Percentiles rank a stretch among this genome's conserved stretches.
These are phyloP conservation scores for Crioceris asparagi DNA, from an alignment of 2,888 invertebrate genomes.

Conservation along the genomic window DNA sequence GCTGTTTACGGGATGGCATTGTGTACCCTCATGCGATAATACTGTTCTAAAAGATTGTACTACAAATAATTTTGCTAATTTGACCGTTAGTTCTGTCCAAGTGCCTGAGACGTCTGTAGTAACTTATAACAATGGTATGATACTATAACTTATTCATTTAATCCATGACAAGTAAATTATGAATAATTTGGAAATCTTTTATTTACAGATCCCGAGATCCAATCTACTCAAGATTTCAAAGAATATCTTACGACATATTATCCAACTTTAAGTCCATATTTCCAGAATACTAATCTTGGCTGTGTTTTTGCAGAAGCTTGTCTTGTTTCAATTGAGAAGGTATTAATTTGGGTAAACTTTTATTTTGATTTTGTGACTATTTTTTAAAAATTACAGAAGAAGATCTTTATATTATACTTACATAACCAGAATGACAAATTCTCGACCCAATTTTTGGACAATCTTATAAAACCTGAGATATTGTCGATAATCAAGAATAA, in stretches of 20 bases:
- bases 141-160: not conserved
- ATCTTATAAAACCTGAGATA: not conserved
- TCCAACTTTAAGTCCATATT: too few relatives aligned
- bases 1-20: slow-evolving; percentile 19
- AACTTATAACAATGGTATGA: slow-evolving; percentile 5
- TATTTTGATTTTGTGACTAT: not conserved
- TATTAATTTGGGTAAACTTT: not conserved
- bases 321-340: slow-evolving; percentile 1
- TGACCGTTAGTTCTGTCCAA: slow-evolving; percentile 12
- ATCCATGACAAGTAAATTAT: not conserved
- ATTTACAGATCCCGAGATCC: not conserved
- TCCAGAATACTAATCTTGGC: too few relatives aligned
- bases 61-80: slow-evolving; percentile 13
- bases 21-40: slow-evolving; percentile 15
- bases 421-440: not conserved
- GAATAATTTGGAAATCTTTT: slow-evolving; percentile 1
- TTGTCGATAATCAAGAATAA: not conserved
- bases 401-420: not conserved
- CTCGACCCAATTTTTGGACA: not conserved
- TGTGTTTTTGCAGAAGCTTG: too few relatives aligned
- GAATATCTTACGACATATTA: too few relatives aligned
- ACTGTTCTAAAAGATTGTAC: slow-evolving; percentile 16
- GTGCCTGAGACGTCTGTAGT: slow-evolving; percentile 2
- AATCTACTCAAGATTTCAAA: too few relatives aligned
- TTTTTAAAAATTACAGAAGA: not conserved